Base-by-base conservation (phyloP, 30 jellyfish, hydroid and myxozoan genomes). In the Hydractinia echinata region DNA sequence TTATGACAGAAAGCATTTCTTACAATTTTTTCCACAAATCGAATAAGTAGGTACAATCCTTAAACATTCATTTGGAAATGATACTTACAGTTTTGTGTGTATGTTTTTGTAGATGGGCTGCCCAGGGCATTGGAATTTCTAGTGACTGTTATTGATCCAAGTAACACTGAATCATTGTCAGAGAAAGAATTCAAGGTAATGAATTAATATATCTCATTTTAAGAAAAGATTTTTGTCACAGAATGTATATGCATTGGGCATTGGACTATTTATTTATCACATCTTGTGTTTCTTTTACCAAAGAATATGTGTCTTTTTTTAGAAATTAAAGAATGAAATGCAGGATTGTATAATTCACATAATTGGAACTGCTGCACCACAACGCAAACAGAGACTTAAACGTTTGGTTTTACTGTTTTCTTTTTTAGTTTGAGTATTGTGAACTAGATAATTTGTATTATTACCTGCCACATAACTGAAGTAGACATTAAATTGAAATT, bases 41-140 rank as follows among this genome's bases (percentile, higher is more conserved):
- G 4, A 10, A 13, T 16, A 20, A 74, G 79, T 30, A 30, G 44
- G 44, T 30, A 30, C 44, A 30, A 0, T 30, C 44, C 44, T 30
- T 30, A 30, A 30, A 30, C 44, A 30, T 30, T 30, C 44, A 30
- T 30, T 30, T 30, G 44, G 44, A 1, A 30, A 30, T 30, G n/a
- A 30, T 30, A 30, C 44, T 30, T 30, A 30, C 2, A 30, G 1
- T 30, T 30, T 30, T 30, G 2, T 30, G 44, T 30, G 44, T 2
- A 30, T 30, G 62, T 56, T 61, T 64, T 55, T 82, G 8, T 56
- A 93, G 99, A 62, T 93, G 99, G 99, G 95, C 99, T 4, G 84
- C 95, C 9, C 86, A 53, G 66, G 99, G 99, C 16, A 90, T n/a
- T 93, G 5, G 99, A 88, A 52, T 93, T 93, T 87, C 51, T 93